phyloP scores from a whole-genome alignment of 2,888 invertebrate genomes.

The Cephalotes varians region DNA sequence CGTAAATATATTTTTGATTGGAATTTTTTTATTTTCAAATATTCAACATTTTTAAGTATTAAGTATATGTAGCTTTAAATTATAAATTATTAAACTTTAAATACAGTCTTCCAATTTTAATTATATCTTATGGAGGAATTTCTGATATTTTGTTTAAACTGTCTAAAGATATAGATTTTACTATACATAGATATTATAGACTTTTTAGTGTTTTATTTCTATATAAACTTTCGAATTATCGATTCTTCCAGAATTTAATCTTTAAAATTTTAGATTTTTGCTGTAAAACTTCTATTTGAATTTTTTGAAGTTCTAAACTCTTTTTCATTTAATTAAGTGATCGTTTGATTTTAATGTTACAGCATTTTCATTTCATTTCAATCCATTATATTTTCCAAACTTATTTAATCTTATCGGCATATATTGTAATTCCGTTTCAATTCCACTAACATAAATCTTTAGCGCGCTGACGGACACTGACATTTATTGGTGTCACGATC shows the following conservation, averaged over 20 bases:
- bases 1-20: neutral
- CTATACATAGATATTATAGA: too few species aligned
- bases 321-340: neutral
- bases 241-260: too few species aligned
- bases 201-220: too few species aligned
- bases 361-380: neutral
- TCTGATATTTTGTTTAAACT: neutral
- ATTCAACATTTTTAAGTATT: neutral
- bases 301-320: neutral
- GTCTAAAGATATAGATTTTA: neutral
- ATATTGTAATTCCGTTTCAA: constrained; percentile 7
- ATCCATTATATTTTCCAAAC: neutral
- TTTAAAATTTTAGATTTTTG: neutral
- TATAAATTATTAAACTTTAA: neutral
- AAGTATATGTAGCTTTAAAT: too few species aligned
- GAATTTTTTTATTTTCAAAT: neutral
- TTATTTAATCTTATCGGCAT: constrained; percentile 4
- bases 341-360: neutral
- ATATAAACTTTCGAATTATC: too few species aligned
- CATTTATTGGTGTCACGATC: constrained; percentile 50
- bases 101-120: too few species aligned
- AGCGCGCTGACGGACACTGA: constrained; percentile 25
- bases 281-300: neutral
- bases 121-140: neutral
- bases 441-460: constrained; percentile 18